Evolutionary conservation across 1,140 invertebrate species (phyloP), one percentile per base, ranked within the genome.

Genomic region (Tetramorium alpestre): DNA sequence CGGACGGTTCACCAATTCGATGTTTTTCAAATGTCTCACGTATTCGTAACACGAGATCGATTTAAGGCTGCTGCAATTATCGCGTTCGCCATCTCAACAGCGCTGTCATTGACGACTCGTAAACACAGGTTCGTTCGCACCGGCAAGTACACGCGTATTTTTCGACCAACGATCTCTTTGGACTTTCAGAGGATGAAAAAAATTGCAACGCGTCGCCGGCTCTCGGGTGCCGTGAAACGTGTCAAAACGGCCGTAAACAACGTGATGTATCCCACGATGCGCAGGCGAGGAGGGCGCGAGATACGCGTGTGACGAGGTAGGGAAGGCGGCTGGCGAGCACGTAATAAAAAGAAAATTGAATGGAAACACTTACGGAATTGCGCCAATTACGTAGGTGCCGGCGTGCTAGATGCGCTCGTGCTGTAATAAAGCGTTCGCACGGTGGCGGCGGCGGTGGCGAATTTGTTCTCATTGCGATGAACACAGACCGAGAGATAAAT

Each of bases 311-410:
- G 67, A 81, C 64, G 77, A 38, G 47, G n/a, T 5, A 6, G 22
- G 2, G 6, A 16, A 44, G 49, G 18, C 11, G 33, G 51, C 38
- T 58, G 67, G 80, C 80, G 44, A 56, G 69, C 69, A 84, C 69
- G 54, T 84, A 84, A 84, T 84, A 84, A 84, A 84, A 84, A 82
- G 80, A 75, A 84, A 84, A 84, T 84, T 84, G 80, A 75, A 84
- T 84, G 80, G 80, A 84, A 84, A 84, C 80, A 84, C 80, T 84
- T 84, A 84, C 69, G 80, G 69, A 84, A 84, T 84, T 84, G 80
- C 69, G 80, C 80, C 80, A 84, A 84, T 84, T 84, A 84, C 80
- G 54, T 84, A 73, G 80, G 56, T 73, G 80, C 44, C 54, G 69
- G 67, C 80, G 67, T 84, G 65, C 80, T 60, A 58, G 67, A 58